phyloP scores from a whole-genome alignment of 2,888 invertebrate species.

The Calameuta pallipes region DNA sequence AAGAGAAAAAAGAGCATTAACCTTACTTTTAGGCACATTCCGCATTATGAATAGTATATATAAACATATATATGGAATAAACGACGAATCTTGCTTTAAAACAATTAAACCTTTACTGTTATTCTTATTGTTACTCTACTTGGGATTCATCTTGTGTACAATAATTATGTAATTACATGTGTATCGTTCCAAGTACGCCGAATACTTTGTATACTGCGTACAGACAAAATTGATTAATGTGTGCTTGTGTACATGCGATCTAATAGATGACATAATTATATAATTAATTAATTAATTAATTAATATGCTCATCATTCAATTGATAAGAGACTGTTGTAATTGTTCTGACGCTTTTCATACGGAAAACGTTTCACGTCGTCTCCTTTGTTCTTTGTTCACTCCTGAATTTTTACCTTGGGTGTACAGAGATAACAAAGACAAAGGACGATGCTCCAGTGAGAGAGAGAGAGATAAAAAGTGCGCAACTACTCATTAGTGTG shows the following conservation, averaged over 20 bases:
- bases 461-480: background rate
- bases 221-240: background rate
- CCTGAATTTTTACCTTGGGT: background rate
- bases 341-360: background rate
- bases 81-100: background rate
- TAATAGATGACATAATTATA: background rate
- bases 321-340: background rate
- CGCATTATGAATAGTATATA: slow-evolving; percentile 15
- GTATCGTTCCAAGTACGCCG: background rate
- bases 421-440: background rate
- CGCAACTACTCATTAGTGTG: background rate
- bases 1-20: background rate
- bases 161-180: background rate
- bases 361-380: background rate
- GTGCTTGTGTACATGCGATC: background rate
- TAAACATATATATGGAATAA: slow-evolving; percentile 16
- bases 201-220: background rate
- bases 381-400: background rate
- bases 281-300: background rate
- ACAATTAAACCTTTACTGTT: background rate
- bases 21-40: background rate
- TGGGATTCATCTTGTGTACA: background rate
- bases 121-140: background rate
- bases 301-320: background rate
- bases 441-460: background rate